A percentile compares a stretch with the other conserved stretches of the same genome.
Evolutionary conservation across 2,113 vertebrate genomes (phyloP).

Genomic region (Epinephelus cyanopodus): DNA sequence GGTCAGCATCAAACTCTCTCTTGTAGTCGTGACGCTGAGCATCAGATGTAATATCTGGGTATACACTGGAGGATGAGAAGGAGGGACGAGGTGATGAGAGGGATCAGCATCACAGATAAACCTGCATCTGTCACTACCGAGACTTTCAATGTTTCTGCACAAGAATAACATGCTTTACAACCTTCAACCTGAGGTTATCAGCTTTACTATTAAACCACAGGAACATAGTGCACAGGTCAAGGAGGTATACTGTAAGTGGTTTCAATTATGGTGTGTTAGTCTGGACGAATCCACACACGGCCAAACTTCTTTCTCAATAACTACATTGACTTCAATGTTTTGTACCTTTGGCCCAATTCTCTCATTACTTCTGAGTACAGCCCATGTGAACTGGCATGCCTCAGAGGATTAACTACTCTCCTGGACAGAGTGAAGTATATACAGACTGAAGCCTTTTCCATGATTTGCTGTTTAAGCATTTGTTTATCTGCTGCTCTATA

Average conservation of each 20-base stretch:
- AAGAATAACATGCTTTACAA: background rate
- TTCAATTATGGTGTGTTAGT: background rate
- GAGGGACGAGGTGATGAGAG: background rate
- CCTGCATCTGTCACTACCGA: background rate
- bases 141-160: background rate
- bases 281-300: background rate
- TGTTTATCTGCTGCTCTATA: background rate
- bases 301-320: constrained; percentile 42
- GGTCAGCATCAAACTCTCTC: constrained; percentile 87
- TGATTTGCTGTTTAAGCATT: background rate
- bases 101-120: constrained; percentile 6
- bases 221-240: background rate
- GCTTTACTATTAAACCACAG: constrained; percentile 1
- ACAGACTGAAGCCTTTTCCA: constrained; percentile 13
- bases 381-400: constrained; percentile 69
- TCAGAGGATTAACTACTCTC: constrained; percentile 76
- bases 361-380: constrained; percentile 58
- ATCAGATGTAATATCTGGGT: constrained; percentile 86
- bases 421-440: constrained; percentile 29
- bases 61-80: constrained; percentile 77
- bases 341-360: constrained; percentile 78
- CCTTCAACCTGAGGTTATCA: background rate
- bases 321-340: constrained; percentile 36
- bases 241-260: background rate
- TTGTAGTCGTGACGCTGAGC: constrained; percentile 86